Evolutionary conservation across 2,113 vertebrate species (phyloP), one percentile per base, ranked within the genome.

Genomic region (Odobenus rosmarus): DNA sequence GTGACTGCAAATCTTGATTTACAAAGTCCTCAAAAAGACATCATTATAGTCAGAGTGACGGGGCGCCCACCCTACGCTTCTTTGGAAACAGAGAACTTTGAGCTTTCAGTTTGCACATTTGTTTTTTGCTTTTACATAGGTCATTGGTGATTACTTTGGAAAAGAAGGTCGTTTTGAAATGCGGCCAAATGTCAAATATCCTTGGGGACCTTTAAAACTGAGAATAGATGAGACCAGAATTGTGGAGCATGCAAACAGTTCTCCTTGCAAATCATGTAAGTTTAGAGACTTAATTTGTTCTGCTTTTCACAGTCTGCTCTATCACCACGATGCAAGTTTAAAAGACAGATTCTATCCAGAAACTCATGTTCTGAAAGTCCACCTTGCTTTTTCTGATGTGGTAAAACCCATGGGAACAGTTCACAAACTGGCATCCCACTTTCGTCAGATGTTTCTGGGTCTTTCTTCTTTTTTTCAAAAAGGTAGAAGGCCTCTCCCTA

Each of bases 241-340:
- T 33, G 96, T 98, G 31, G 99, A 99, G 92, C 98, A 98, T 5
- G 79, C 98, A 5, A 99, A 98, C 96, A 98, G 98, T 46, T 97
- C 98, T n/a, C 98, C 99, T 0, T 99, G 99, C 88, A 99, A 99
- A 99, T 99, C 99, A 98, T 99, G 99, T 99, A 99, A 99, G 99
- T 99, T 98, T 98, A 97, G 92, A 96, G 93, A 96, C 95, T 97
- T 97, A 98, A 98, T 94, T 67, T 64, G 8, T 11, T 51, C 7
- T 11, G 5, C 31, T 23, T 49, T 31, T 81, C 16, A 3, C 90
- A 49, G 2, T 71, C 36, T 51, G 0, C 3, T 3, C 3, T 12
- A 4, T 39, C 24, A 4, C 11, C 13, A 3, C 59, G 36, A 31
- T 4, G 26, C 5, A 33, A 39, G 49, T 31, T 81, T 21, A 9